phyloP scores from a whole-genome alignment of 2,888 invertebrate species.

The Diabrotica balteata region DNA sequence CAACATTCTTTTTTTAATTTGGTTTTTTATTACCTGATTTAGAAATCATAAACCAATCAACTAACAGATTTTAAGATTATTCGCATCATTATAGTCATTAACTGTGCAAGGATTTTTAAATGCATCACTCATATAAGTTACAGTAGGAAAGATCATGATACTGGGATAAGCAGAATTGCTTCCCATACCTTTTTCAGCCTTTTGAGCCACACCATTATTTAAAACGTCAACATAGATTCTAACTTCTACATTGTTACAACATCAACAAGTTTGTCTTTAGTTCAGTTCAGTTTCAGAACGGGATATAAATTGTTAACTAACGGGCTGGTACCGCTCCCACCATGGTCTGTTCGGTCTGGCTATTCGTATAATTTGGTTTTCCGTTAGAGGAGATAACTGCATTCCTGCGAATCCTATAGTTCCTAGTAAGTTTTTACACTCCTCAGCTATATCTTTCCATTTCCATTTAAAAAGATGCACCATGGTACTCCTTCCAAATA shows the following conservation, averaged over 20 bases:
- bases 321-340: conserved; percentile 91
- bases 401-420: conserved; percentile 77
- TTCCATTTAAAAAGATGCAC: conserved; percentile 86
- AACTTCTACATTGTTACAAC: conserved; percentile 83
- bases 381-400: conserved; percentile 80
- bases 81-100: background rate
- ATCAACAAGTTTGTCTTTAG: conserved; percentile 70
- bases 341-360: conserved; percentile 69
- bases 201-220: background rate
- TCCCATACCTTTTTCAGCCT: background rate
- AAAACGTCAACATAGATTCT: conserved; percentile 47
- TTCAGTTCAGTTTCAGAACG: conserved; percentile 82
- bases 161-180: background rate
- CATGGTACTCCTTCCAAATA: conserved; percentile 68
- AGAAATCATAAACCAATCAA: background rate
- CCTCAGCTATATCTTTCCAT: conserved; percentile 79
- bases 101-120: background rate
- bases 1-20: too few species aligned
- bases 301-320: conserved; percentile 78
- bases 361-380: conserved; percentile 67
- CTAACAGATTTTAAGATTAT: conserved; percentile 7
- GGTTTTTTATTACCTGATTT: background rate
- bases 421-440: conserved; percentile 80
- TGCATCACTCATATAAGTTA: background rate
- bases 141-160: background rate